Evolutionary conservation across 2,797 vertebrate species (phyloP).

Genomic region (Heliangelus exortis): DNA sequence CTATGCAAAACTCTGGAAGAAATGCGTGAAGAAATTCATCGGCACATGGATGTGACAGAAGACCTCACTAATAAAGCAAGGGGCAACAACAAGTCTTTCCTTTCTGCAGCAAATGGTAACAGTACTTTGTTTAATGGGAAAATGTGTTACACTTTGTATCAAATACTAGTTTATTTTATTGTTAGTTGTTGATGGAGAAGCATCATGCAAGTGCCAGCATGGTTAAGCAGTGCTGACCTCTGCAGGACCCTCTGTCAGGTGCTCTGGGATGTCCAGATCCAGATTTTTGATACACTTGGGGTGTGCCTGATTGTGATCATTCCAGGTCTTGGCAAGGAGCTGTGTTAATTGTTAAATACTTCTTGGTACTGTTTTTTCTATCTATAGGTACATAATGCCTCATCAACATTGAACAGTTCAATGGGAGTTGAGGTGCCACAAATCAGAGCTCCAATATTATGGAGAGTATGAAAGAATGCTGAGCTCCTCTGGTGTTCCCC

Average conservation of each 20-base stretch:
- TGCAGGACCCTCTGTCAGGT: background rate
- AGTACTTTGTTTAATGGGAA: background rate
- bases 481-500: background rate
- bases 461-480: background rate
- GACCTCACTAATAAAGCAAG: conserved; percentile 95
- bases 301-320: background rate
- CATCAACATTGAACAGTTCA: background rate
- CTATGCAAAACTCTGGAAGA: conserved; percentile 90
- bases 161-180: background rate
- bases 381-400: background rate
- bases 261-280: background rate
- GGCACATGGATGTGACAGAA: conserved; percentile 95
- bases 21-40: conserved; percentile 91
- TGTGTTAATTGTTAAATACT: background rate
- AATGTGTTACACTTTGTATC: background rate
- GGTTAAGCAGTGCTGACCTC: background rate
- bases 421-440: background rate
- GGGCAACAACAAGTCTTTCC: conserved; percentile 92
- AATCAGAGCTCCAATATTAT: background rate
- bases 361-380: background rate
- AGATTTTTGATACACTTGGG: background rate
- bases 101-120: conserved; percentile 92
- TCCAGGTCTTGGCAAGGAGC: background rate
- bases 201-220: background rate
- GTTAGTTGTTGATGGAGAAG: background rate